phyloP scores from a whole-genome alignment of 2,888 invertebrate species.

The Elysia crispata region DNA sequence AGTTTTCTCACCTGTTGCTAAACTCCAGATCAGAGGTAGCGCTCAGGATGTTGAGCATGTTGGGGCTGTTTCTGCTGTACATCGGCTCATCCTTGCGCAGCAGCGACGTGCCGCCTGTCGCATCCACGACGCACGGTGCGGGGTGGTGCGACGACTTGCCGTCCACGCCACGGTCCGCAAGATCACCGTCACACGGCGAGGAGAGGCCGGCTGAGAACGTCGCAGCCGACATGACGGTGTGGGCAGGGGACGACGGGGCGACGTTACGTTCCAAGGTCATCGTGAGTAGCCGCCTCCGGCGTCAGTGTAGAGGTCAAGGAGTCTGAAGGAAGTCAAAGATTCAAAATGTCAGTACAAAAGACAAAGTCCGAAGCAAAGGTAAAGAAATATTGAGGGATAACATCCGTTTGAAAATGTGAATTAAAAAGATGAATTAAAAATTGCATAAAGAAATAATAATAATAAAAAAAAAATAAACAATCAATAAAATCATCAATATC shows the following conservation, averaged over 20 bases:
- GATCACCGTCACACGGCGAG: too few relatives aligned
- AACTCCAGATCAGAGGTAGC: slow-evolving; percentile 76
- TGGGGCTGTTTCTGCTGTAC: slow-evolving; percentile 75
- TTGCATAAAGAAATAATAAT: too few relatives aligned
- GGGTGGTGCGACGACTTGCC: slow-evolving; percentile 5
- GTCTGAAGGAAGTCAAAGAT: too few relatives aligned
- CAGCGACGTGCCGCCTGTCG: slow-evolving; percentile 54
- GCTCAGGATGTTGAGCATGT: slow-evolving; percentile 74
- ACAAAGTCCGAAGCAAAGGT: too few relatives aligned
- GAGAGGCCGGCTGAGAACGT: slow-evolving; percentile 44
- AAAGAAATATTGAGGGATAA: too few relatives aligned
- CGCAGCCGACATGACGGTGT: slow-evolving; percentile 52
- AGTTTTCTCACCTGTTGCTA: slow-evolving; percentile 75
- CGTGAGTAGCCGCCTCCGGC: neutral
- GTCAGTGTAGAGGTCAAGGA: too few relatives aligned
- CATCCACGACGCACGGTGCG: slow-evolving; percentile 19
- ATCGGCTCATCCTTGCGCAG: slow-evolving; percentile 75
- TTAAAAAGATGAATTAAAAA: too few relatives aligned
- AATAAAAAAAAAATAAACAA: too few relatives aligned
- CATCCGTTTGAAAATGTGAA: too few relatives aligned
- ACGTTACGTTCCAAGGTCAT: slow-evolving; percentile 72
- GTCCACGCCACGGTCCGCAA: neutral
- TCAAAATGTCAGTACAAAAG: too few relatives aligned
- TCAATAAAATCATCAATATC: too few relatives aligned
- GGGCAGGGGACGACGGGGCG: slow-evolving; percentile 58